phyloP scores from a whole-genome alignment of 2,113 vertebrate genomes.

The Pseudolaguvia tuberculata region DNA sequence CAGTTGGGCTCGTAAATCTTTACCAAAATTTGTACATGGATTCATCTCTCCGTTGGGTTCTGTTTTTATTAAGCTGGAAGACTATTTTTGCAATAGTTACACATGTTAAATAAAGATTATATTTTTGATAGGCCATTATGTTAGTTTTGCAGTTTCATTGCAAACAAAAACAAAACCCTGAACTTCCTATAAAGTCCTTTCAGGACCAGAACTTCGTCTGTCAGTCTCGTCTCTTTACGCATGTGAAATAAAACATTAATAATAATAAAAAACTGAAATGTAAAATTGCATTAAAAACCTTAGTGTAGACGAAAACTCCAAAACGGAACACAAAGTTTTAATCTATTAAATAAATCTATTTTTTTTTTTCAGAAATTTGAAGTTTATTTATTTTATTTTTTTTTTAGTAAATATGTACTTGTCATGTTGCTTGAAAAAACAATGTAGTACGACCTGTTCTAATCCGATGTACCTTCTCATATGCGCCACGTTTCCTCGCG shows the following conservation, averaged over 20 bases:
- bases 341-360: neutral
- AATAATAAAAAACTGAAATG: neutral
- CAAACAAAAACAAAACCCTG: neutral
- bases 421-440: neutral
- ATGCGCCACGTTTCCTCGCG: too few relatives aligned
- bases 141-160: constrained; percentile 41
- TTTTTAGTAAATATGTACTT: constrained; percentile 3
- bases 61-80: constrained; percentile 55
- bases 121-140: constrained; percentile 67
- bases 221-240: too few relatives aligned
- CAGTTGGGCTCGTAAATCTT: constrained; percentile 22
- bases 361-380: neutral
- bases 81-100: constrained; percentile 64
- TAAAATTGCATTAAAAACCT: neutral
- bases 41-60: constrained; percentile 48
- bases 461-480: too few relatives aligned
- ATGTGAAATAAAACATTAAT: neutral
- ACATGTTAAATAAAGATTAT: constrained; percentile 54
- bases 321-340: constrained; percentile 1
- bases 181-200: constrained; percentile 4
- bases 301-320: neutral
- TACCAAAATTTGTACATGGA: constrained; percentile 49
- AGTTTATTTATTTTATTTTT: constrained; percentile 9
- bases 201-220: neutral
- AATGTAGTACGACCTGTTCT: neutral